A percentile compares a stretch with the other conserved stretches of the same genome.
Conservation (phyloP, 2,888 invertebrate species). For the Cerceris ruficornis region DNA sequence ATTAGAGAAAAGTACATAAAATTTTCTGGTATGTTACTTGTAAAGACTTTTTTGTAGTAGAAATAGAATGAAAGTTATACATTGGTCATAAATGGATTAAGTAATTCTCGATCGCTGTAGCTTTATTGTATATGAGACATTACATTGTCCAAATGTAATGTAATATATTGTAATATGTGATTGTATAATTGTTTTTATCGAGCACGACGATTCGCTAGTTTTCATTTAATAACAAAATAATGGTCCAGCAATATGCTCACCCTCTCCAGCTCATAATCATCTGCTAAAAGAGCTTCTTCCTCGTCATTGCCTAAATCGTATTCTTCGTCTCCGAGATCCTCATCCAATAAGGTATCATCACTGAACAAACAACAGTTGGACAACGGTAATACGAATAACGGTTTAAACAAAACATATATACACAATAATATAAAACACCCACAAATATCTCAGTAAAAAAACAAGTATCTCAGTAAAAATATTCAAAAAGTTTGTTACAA, state of each 20-base stretch:
- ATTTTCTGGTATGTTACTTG: too few relatives aligned
- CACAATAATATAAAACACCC: background rate
- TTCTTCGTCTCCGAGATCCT: slow-evolving; percentile 81
- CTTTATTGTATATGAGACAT: background rate
- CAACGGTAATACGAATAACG: background rate
- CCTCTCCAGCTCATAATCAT: slow-evolving; percentile 80
- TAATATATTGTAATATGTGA: background rate
- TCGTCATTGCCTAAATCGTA: slow-evolving; percentile 82
- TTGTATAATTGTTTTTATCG: background rate
- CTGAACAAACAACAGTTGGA: slow-evolving; percentile 63
- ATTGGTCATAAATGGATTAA: slow-evolving; percentile 15
- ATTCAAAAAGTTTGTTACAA: too few relatives aligned
- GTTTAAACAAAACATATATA: background rate
- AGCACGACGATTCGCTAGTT: slow-evolving; percentile 7
- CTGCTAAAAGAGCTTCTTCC: slow-evolving; percentile 82
- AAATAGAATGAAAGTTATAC: background rate
- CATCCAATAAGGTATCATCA: slow-evolving; percentile 81
- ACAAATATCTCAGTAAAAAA: too few relatives aligned
- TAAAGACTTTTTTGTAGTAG: too few relatives aligned
- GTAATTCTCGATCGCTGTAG: background rate
- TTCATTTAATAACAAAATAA: slow-evolving; percentile 58
- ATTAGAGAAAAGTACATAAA: too few relatives aligned
- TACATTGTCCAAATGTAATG: background rate
- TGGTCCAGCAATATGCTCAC: slow-evolving; percentile 74
- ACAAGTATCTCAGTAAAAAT: too few relatives aligned